Evolutionary conservation across 2,797 vertebrate genomes (phyloP), one percentile per base, ranked within the genome.

Genomic region (Siniperca undulata): DNA sequence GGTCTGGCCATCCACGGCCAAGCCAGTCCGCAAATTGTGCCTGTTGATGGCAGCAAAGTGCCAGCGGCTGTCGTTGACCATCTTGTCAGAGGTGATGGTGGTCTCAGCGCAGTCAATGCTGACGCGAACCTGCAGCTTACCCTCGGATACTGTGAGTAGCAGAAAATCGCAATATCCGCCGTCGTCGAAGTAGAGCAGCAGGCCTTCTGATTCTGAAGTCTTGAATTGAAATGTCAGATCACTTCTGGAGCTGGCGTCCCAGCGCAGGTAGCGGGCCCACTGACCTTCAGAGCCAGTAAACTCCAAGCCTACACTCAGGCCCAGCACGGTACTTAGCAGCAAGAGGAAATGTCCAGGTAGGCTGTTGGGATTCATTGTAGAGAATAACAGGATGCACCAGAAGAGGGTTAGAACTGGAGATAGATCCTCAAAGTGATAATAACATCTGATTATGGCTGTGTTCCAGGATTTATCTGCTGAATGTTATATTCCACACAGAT

Each of bases 141-240:
- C 98, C n/a, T 96, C 94, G 3, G 95, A 94, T 11, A 99, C 87
- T 0, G 94, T 94, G 69, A 99, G 95, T 36, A 98, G 97, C 66
- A 99, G 96, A 85, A 99, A 99, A 94, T 99, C 98, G 53, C 98
- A 99, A 89, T 95, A 97, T 36, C 98, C 98, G 0, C 97, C 97
- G 0, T 99, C 98, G 5, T 99, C 98, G 13, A 99, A 97, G 94
- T 99, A 99, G 74, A 99, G 96, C 14, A 99, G 89, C 78, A 99
- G 96, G 84, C 97, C 98, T 5, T 97, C 93, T 13, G 98, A 97
- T 52, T 97, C 88, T 0, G 97, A 97, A 64, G 98, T 99, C 95
- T 99, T 99, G 94, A 99, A 96, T 90, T 97, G 98, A 90, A 99
- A 99, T 48, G 96, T 99, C 89, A 99, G 97, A 91, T 99, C 97